phyloP scores from a whole-genome alignment of 2,888 invertebrate genomes.

The Anodontia alba region DNA sequence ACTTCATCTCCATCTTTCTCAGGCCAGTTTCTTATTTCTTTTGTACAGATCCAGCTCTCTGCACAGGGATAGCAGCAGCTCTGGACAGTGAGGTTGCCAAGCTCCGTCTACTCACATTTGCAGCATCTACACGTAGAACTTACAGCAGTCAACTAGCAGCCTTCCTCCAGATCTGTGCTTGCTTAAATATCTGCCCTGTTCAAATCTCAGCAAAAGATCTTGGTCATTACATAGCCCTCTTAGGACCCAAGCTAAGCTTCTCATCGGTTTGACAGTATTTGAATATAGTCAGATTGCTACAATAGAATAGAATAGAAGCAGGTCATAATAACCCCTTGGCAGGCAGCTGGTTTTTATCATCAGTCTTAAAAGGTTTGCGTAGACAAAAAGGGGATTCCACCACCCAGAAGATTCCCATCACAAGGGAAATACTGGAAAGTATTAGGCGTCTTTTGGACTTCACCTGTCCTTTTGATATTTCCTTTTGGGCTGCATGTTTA shows the following conservation, averaged over 20 bases:
- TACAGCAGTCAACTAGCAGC: conserved; percentile 17
- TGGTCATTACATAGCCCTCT: background rate
- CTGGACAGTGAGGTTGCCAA: conserved; percentile 19
- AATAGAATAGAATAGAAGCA: background rate
- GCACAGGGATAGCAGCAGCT: background rate
- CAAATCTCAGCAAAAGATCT: background rate
- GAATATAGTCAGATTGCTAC: background rate
- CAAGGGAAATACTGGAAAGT: background rate
- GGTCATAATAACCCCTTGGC: too few relatives aligned
- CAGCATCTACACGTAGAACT: conserved; percentile 36
- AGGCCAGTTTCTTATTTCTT: background rate
- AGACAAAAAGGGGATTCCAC: conserved; percentile 6
- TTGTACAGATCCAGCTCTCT: background rate
- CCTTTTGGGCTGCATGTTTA: too few relatives aligned
- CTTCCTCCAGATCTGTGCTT: conserved; percentile 25
- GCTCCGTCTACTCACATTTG: conserved; percentile 13
- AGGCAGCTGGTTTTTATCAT: background rate
- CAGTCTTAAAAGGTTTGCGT: background rate
- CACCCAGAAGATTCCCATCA: conserved; percentile 23
- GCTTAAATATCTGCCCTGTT: background rate
- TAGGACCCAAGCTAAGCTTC: background rate
- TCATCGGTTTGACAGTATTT: background rate
- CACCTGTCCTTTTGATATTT: background rate
- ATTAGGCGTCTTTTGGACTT: background rate
- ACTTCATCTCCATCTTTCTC: background rate